Percentiles rank a stretch among this genome's conserved stretches.
Conservation (phyloP, 2,113 vertebrate species). For the Chloropsis hardwickii region DNA sequence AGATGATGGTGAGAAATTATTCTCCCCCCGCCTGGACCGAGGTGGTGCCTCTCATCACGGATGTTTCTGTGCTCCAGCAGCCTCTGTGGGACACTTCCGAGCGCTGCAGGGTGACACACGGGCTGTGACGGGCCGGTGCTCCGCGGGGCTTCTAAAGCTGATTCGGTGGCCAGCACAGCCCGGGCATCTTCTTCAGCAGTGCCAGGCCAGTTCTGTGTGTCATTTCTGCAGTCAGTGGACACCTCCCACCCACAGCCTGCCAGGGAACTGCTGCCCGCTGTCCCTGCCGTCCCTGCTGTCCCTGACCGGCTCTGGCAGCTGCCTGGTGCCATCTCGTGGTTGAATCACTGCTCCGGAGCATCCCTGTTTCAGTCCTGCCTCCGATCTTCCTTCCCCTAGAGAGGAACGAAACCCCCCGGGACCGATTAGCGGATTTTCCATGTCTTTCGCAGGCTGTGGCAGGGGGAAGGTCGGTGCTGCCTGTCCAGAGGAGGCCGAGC, state of each 20-base stretch:
- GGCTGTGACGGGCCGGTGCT: fast-evolving
- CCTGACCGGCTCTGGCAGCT: not conserved
- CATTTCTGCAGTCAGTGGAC: not conserved
- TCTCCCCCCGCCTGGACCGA: not conserved
- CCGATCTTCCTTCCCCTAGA: not conserved
- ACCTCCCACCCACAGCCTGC: not conserved
- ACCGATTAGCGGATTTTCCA: fast-evolving
- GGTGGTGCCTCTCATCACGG: fast-evolving
- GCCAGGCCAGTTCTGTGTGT: fast-evolving
- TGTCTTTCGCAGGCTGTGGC: fast-evolving
- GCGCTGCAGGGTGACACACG: not conserved
- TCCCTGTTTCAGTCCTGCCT: not conserved
- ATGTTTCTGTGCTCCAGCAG: not conserved
- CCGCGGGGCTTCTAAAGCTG: not conserved
- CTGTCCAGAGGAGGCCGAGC: not conserved
- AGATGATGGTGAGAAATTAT: fast-evolving
- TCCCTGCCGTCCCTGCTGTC: not conserved
- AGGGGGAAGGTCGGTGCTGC: fast-evolving
- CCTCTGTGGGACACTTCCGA: not conserved
- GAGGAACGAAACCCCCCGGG: fast-evolving
- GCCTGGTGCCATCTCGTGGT: constrained; percentile 43
- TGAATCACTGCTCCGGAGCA: not conserved
- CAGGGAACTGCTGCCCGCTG: too few relatives aligned
- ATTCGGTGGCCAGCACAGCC: not conserved
- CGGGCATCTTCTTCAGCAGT: not conserved